These are phyloP conservation scores for Sinhomidia bicolor DNA, from an alignment of 2,888 invertebrate genomes.

Conservation along the genomic window DNA sequence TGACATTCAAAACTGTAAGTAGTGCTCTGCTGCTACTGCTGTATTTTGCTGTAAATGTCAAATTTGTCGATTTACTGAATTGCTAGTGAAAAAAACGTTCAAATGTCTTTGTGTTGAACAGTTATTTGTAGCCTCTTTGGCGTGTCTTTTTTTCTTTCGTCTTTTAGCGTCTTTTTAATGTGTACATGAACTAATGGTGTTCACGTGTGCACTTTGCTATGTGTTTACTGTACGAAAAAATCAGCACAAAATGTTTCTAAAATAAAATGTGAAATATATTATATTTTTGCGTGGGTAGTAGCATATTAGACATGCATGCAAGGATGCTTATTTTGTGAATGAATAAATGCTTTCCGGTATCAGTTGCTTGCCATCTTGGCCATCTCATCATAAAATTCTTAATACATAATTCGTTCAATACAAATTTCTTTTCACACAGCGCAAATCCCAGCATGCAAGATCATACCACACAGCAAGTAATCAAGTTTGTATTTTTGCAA, in stretches of 20 bases:
- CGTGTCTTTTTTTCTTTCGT: no score
- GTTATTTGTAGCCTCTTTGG: no score
- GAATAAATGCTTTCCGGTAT: constrained; percentile 40
- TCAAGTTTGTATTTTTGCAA: background rate
- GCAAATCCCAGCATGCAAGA: no score
- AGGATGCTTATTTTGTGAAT: background rate
- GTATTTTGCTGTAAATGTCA: no score
- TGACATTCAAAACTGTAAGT: no score
- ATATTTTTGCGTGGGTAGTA: constrained; percentile 23
- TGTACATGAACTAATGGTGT: no score
- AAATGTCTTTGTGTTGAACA: no score
- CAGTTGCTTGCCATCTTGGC: no score
- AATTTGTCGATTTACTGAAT: no score
- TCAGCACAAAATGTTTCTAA: background rate
- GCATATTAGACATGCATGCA: constrained; percentile 46
- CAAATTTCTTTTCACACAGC: background rate
- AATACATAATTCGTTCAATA: background rate
- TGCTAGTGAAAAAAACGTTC: no score
- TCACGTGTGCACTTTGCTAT: background rate
- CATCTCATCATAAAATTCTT: background rate
- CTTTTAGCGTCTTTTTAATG: background rate
- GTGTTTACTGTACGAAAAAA: no score
- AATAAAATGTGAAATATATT: background rate
- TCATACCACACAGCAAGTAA: background rate
- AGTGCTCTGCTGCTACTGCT: no score